A percentile compares a stretch with the other conserved stretches of the same genome.
Evolutionary conservation across 2,797 vertebrate species (phyloP).

Genomic region (Monodelphis domestica): DNA sequence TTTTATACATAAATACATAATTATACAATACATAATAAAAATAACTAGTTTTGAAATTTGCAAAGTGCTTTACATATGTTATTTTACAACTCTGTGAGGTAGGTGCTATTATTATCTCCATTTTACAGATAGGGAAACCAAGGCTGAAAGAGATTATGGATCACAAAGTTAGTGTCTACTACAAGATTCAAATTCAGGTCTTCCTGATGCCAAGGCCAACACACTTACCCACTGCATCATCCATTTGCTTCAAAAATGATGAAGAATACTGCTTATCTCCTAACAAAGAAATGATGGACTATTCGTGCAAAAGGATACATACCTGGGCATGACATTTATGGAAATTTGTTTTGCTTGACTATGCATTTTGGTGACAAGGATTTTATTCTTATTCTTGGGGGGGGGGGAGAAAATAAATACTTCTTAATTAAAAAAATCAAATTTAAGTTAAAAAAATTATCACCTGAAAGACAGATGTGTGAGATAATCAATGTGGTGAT

Average conservation of each 20-base stretch:
- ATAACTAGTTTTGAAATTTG: background rate
- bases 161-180: background rate
- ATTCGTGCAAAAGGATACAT: background rate
- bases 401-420: background rate
- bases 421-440: background rate
- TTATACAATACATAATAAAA: too few species aligned
- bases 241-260: background rate
- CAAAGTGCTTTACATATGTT: background rate
- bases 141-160: background rate
- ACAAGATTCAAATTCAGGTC: background rate
- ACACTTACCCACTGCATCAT: background rate
- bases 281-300: background rate
- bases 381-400: background rate
- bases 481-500: background rate
- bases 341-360: background rate
- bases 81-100: background rate
- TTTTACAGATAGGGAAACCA: background rate
- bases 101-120: background rate
- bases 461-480: background rate
- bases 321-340: background rate
- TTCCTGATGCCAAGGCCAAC: background rate
- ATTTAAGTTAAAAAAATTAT: background rate
- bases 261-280: background rate
- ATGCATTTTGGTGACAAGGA: background rate
- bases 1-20: too few species aligned